Evolutionary conservation across 1,140 invertebrate species (phyloP).

Genomic region (Drosophila rufa): DNA sequence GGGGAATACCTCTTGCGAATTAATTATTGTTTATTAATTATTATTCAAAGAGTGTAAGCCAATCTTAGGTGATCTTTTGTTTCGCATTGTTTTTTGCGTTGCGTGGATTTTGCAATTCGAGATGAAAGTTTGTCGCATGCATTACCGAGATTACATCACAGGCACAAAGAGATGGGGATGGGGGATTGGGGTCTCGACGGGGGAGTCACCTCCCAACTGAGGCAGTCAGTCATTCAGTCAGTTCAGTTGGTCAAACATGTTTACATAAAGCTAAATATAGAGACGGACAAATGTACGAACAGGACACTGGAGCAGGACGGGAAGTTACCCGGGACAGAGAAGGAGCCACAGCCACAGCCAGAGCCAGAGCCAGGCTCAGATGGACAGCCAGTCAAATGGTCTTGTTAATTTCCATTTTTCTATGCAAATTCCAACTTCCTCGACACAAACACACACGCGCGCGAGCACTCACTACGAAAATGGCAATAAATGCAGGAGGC

Average conservation of each 20-base stretch:
- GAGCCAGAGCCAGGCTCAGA: conserved; percentile 24
- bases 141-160: conserved; percentile 78
- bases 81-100: conserved; percentile 28
- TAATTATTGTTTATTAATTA: conserved; percentile 76
- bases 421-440: conserved; percentile 84
- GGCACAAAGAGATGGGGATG: conserved; percentile 4
- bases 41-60: conserved; percentile 71
- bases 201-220: conserved; percentile 56
- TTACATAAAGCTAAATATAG: conserved; percentile 74
- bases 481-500: conserved; percentile 61
- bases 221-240: conserved; percentile 81
- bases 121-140: conserved; percentile 79
- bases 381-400: conserved; percentile 79
- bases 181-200: conserved; percentile 1
- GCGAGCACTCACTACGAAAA: conserved; percentile 42
- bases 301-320: conserved; percentile 50
- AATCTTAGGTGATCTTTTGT: conserved; percentile 63
- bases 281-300: conserved; percentile 65
- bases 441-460: conserved; percentile 53
- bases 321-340: neutral
- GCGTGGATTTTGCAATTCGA: conserved; percentile 74
- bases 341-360: conserved; percentile 3
- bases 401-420: conserved; percentile 85
- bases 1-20: conserved; percentile 28
- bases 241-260: conserved; percentile 82